Base-by-base conservation (phyloP, 2,113 vertebrate genomes). In the Neoarius graeffei region DNA sequence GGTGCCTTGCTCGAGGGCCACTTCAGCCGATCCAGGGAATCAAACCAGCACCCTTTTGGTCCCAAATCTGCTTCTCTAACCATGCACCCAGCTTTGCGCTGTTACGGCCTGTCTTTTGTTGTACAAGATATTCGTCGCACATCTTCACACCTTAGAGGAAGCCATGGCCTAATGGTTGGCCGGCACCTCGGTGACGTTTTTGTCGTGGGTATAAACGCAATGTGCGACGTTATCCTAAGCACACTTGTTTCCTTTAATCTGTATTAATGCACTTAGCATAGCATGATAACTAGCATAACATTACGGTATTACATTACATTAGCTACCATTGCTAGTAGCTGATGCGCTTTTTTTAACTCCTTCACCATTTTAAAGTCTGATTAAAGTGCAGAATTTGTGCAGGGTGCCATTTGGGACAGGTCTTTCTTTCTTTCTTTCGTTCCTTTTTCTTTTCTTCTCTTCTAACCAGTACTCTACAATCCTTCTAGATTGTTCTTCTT, bases 391-490 rank as follows among this genome's bases (percentile, higher is more conserved):
- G 64, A 71, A 30, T 71, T 74, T 74, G 42, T 23, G 42, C 1
- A 8, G 76, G 25, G 54, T 81, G 56, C 54, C 79, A 81, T 81
- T 81, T 59, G 54, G 79, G 79, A 59, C 77, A 57, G 52, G 17
- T 81, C 87, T 81, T 88, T 83, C 77, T n/a, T 71, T 52, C 27
- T 81, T 20, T 88, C 60, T 62, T 85, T 87, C 42, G 67, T 50
- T 87, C 62, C 84, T 76, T 54, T 54, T 10, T 54, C 52, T 54
- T 48, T 71, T 85, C 92, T 79, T 92, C 86, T 92, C 90, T 92
- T 96, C 92, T 95, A 95, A 95, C 95, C 91, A 94, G 94, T 91
- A 93, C 92, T 95, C 92, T 95, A 92, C 94, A 92, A 92, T 94
- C 94, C 92, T 91, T 95, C 92, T 93, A 95, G 94, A 95, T 94